Conservation (phyloP, 2,797 vertebrate genomes). For the Labroides dimidiatus region DNA sequence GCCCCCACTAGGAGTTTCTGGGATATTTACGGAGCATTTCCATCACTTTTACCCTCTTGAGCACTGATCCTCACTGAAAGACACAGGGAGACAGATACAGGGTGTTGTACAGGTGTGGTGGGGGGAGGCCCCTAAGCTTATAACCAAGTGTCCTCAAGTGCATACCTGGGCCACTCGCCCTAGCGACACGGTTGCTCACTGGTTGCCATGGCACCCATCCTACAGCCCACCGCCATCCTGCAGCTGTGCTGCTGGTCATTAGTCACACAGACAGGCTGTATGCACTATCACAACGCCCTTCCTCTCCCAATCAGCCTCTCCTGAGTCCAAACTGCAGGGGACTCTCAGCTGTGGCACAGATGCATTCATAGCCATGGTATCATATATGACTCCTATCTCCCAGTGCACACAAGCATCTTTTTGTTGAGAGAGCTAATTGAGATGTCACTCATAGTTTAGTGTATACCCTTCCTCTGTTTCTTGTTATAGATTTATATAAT, state of each 20-base stretch:
- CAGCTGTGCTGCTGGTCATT: conserved; percentile 71
- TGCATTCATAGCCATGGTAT: conserved; percentile 74
- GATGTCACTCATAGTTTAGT: conserved; percentile 56
- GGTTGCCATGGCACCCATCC: conserved; percentile 76
- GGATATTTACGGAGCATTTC: conserved; percentile 74
- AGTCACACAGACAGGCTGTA: conserved; percentile 73
- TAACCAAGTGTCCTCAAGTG: conserved; percentile 30
- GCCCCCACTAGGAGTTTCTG: conserved; percentile 63
- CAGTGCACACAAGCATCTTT: conserved; percentile 49
- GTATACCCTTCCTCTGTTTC: conserved; percentile 21
- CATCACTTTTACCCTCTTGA: conserved; percentile 62
- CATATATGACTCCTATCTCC: conserved; percentile 61
- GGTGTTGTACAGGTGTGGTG: conserved; percentile 21
- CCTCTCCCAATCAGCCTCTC: conserved; percentile 68
- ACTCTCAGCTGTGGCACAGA: conserved; percentile 59
- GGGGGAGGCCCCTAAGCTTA: conserved; percentile 31
- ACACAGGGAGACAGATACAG: conserved; percentile 48
- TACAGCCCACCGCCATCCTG: conserved; percentile 55
- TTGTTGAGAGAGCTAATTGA: conserved; percentile 54
- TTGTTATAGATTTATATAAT: no score
- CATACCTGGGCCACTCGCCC: conserved; percentile 66
- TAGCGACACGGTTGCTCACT: conserved; percentile 46
- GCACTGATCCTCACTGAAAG: conserved; percentile 35
- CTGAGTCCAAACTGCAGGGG: conserved; percentile 59
- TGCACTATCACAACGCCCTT: conserved; percentile 51